Evolutionary conservation across 2,797 vertebrate genomes (phyloP).

Genomic region (Siniperca scherzeri): DNA sequence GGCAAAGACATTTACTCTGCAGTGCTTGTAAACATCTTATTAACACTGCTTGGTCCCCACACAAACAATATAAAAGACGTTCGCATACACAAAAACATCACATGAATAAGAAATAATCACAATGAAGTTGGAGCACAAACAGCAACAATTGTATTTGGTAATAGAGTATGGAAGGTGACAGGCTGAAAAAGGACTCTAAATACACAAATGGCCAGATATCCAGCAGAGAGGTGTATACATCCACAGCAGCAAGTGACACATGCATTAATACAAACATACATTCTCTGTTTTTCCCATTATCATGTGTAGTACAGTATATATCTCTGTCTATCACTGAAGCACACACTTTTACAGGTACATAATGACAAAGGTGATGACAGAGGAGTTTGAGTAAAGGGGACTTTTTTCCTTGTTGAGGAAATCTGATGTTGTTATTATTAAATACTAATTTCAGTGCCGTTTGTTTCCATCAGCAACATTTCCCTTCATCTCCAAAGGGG

Average conservation of each 20-base stretch:
- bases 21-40: conserved; percentile 70
- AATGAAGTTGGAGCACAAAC: conserved; percentile 24
- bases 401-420: conserved; percentile 57
- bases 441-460: conserved; percentile 76
- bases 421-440: conserved; percentile 77
- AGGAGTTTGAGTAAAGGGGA: conserved; percentile 30
- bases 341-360: conserved; percentile 37
- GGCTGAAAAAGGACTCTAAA: conserved; percentile 45
- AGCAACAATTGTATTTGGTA: conserved; percentile 22
- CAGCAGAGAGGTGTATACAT: conserved; percentile 33
- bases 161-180: conserved; percentile 49
- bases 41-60: conserved; percentile 60
- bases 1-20: conserved; percentile 51
- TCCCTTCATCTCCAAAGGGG: conserved; percentile 69
- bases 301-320: conserved; percentile 19
- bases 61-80: conserved; percentile 55
- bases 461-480: conserved; percentile 77
- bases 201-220: conserved; percentile 36
- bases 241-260: conserved; percentile 17
- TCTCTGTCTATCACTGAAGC: conserved; percentile 30
- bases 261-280: conserved; percentile 38
- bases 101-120: conserved; percentile 52
- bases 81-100: conserved; percentile 53
- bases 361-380: conserved; percentile 55
- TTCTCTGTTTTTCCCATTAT: conserved; percentile 30